Percentiles rank a stretch among this genome's conserved stretches.
These are phyloP conservation scores for Panonychus citri DNA, from an alignment of 1,140 invertebrate genomes.

Conservation along the genomic window DNA sequence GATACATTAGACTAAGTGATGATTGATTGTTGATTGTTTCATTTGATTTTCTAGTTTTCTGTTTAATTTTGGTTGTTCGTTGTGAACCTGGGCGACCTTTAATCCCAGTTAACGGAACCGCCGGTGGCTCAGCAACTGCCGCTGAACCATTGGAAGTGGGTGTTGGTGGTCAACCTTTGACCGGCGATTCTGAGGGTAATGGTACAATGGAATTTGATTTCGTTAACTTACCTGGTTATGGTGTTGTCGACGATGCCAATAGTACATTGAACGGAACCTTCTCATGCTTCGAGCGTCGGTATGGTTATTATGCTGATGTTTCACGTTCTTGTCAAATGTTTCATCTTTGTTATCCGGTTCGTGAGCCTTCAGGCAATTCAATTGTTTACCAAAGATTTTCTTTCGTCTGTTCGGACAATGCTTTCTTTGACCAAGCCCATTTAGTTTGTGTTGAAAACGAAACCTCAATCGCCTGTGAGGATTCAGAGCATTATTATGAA, in stretches of 20 bases:
- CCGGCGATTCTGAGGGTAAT: not conserved
- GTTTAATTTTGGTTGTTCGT: too few relatives aligned
- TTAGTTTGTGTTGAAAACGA: conserved; percentile 3
- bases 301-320: conserved; percentile 17
- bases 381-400: conserved; percentile 6
- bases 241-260: conserved; percentile 5
- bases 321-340: conserved; percentile 14
- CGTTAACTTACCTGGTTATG: conserved; percentile 4
- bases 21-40: too few relatives aligned
- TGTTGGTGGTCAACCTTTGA: not conserved
- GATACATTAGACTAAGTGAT: too few relatives aligned
- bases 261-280: not conserved
- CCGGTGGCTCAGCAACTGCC: not conserved
- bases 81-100: too few relatives aligned
- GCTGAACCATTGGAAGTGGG: not conserved
- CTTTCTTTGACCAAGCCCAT: conserved; percentile 4
- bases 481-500: not conserved
- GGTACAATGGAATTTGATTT: conserved; percentile 1
- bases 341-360: conserved; percentile 15
- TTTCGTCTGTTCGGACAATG: conserved; percentile 3
- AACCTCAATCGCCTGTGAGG: not conserved
- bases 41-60: too few relatives aligned
- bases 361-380: not conserved
- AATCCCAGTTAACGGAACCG: too few relatives aligned
- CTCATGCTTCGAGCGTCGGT: conserved; percentile 2